Conservation (phyloP, 2,888 invertebrate genomes). For the Seladonia tumulorum region DNA sequence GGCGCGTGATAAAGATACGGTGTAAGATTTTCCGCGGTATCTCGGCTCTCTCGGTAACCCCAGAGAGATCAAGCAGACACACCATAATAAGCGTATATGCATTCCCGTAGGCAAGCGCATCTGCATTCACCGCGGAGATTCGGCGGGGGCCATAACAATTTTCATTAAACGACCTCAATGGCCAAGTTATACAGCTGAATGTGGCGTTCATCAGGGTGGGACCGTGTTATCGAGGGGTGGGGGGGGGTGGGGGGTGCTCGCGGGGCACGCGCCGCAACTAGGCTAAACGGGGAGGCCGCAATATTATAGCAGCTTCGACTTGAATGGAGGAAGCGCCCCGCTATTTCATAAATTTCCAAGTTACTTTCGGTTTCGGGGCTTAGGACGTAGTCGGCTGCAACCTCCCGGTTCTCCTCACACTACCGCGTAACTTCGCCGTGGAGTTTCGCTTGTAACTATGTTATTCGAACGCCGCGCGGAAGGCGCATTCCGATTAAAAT, state of each 20-base stretch:
- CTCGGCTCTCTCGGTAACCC: background rate
- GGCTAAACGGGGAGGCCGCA: conserved; percentile 29
- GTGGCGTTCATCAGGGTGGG: conserved; percentile 58
- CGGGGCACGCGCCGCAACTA: conserved; percentile 22
- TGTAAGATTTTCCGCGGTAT: conserved; percentile 6
- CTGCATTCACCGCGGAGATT: conserved; percentile 49
- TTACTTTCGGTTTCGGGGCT: conserved; percentile 58
- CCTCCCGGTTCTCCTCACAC: background rate
- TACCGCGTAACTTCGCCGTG: conserved; percentile 32
- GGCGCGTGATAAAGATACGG: background rate
- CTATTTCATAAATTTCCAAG: conserved; percentile 66
- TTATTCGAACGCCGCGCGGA: conserved; percentile 52
- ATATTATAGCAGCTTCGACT: conserved; percentile 41
- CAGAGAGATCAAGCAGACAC: background rate
- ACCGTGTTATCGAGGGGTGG: conserved; percentile 57
- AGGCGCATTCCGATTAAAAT: conserved; percentile 36
- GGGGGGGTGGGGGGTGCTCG: no score
- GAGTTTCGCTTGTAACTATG: conserved; percentile 47
- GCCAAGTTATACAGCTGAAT: conserved; percentile 54
- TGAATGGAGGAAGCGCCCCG: conserved; percentile 39
- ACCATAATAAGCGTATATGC: conserved; percentile 41
- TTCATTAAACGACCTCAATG: conserved; percentile 62
- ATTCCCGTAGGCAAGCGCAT: conserved; percentile 19
- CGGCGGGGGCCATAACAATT: conserved; percentile 60
- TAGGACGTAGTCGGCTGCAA: background rate